Evolutionary conservation across 2,888 invertebrate genomes (phyloP), one percentile per base, ranked within the genome.

Genomic region (Mythimna albipuncta): DNA sequence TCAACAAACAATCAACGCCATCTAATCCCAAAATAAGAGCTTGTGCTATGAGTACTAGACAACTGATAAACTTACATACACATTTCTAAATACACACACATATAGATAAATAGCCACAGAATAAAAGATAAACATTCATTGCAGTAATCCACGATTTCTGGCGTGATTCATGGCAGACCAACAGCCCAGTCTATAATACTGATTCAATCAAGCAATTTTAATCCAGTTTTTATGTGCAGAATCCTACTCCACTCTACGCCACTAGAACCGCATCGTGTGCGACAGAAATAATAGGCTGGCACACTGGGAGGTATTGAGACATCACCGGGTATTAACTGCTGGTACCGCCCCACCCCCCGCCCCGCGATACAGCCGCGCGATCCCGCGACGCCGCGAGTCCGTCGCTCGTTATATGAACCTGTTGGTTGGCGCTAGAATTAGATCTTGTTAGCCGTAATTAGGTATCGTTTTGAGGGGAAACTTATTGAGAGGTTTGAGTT

Each of bases 271-370:
- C 94, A 86, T 93, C 95, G 95, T 96, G 95, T 95, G 95, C 91
- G 93, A 93, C 92, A 93, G 94, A 95, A 96, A 96, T 96, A 96
- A 96, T 96, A 96, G 96, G 94, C 94, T 93, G 89, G 91, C 95
- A 93, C 93, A 89, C 94, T 95, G 96, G 96, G 96, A 96, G 95
- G 96, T 94, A 96, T 96, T 96, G 96, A 96, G 96, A 96, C 96
- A 96, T 96, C 96, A 96, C 93, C 82, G 90, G 87, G 93, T 92
- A 94, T 93, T 94, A 94, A 86, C 79, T 86, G 87, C 82, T 85
- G 88, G 85, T 86, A 79, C 85, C 81, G 82, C 77, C 72, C 13
- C 57, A 35, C 10, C 19, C 44, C 57, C 10, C 21, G 2, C 57
- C 72, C n/a, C 21, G 44, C 54, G n/a, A 19, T 10, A 35, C n/a